Conservation (phyloP, 2,888 invertebrate species). For the Caenorhabditis sp. region DNA sequence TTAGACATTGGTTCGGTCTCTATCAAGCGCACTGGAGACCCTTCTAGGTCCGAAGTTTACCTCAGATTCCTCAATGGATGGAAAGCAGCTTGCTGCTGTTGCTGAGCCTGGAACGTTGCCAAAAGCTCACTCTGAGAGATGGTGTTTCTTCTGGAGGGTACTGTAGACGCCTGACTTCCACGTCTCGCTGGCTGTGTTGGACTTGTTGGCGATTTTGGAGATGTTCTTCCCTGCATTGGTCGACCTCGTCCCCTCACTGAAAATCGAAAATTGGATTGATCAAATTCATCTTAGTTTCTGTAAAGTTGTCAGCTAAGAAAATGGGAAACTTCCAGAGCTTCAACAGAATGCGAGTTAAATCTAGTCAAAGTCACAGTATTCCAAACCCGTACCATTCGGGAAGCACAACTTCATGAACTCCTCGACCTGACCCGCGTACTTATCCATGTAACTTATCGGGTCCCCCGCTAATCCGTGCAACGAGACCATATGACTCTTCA, state of each 20-base stretch:
- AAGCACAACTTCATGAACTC: slow-evolving; percentile 83
- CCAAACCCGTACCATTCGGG: slow-evolving; percentile 74
- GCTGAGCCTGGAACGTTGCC: slow-evolving; percentile 61
- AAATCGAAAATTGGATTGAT: slow-evolving; percentile 14
- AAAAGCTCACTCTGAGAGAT: slow-evolving; percentile 60
- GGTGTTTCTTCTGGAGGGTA: slow-evolving; percentile 32
- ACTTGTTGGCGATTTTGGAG: slow-evolving; percentile 69
- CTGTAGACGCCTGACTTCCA: slow-evolving; percentile 33
- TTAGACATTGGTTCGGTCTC: not conserved
- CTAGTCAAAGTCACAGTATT: too few species aligned
- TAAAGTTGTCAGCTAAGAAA: too few species aligned
- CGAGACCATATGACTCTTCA: slow-evolving; percentile 83
- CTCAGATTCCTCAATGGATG: slow-evolving; percentile 57
- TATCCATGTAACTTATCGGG: slow-evolving; percentile 82
- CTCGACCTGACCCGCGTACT: slow-evolving; percentile 83
- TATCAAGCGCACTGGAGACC: too few species aligned
- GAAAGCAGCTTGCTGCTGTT: slow-evolving; percentile 61
- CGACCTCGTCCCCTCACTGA: slow-evolving; percentile 81
- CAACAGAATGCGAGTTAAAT: too few species aligned
- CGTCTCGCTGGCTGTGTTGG: slow-evolving; percentile 56
- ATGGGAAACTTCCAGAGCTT: too few species aligned
- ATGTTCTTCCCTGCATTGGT: slow-evolving; percentile 80
- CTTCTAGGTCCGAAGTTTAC: too few species aligned
- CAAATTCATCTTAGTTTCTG: too few species aligned
- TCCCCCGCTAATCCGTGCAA: slow-evolving; percentile 82